These are phyloP conservation scores for Callyntrura sp. DNA, from an alignment of 2,888 invertebrate genomes.

Conservation along the genomic window DNA sequence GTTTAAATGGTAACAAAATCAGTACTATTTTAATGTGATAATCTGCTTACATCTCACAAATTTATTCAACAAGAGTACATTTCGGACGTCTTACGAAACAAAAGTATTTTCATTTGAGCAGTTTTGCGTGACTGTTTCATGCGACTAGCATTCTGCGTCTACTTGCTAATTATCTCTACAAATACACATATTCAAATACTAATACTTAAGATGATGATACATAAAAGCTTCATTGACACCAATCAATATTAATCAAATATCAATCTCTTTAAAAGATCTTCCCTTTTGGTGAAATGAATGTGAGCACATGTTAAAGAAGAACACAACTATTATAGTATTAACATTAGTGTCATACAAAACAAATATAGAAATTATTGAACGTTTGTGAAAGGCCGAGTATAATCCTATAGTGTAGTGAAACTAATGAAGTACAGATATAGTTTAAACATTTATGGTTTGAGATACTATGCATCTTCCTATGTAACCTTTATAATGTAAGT, in stretches of 20 bases:
- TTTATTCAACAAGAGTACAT: neutral
- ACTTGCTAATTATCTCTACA: neutral
- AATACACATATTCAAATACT: neutral
- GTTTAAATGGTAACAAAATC: constrained; percentile 65
- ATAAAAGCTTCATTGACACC: neutral
- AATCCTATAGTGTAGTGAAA: neutral
- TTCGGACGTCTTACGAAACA: neutral
- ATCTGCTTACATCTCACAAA: constrained; percentile 20
- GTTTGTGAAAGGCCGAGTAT: neutral
- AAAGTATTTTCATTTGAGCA: neutral
- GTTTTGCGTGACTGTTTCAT: neutral
- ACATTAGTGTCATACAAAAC: constrained; percentile 29
- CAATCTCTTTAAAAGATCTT: constrained; percentile 16
- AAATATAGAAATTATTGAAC: neutral
- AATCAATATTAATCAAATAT: neutral
- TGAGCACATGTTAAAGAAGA: neutral
- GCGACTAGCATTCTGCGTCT: neutral
- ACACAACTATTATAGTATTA: constrained; percentile 15
- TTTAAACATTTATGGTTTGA: neutral
- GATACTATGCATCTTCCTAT: neutral
- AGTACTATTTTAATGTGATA: constrained; percentile 77
- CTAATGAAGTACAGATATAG: neutral
- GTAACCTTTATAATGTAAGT: neutral
- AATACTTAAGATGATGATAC: neutral
- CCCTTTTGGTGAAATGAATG: neutral